Evolutionary conservation across 2,797 vertebrate species (phyloP), one percentile per base, ranked within the genome.

Genomic region (Crax fasciolata): DNA sequence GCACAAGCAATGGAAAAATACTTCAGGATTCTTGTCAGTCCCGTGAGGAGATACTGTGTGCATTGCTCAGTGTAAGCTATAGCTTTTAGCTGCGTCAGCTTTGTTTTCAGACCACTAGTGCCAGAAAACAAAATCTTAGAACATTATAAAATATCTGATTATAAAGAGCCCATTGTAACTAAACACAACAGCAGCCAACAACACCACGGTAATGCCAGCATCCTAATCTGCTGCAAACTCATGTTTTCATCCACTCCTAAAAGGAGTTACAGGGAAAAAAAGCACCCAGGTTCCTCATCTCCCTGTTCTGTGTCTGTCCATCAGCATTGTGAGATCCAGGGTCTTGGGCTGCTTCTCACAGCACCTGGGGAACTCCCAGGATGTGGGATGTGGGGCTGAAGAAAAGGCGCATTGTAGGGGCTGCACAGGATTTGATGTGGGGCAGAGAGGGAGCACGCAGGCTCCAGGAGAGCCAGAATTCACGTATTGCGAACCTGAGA

Each of bases 1-100:
- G 32, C 73, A 92, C 32, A 63, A 86, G 74, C 86, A 77, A 28
- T 79, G 89, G 79, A 94, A 96, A 94, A 93, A 93, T 11, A 11
- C 70, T 81, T 93, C 59, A 6, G 39, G 51, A 91, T 94, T 94
- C 91, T 84, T 1, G 0, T 81, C 58, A 70, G 70, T n/a, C 44
- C 77, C 75, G 12, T 11, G 48, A 93, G 43, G 35, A 59, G 25
- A 57, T 84, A 72, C 46, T 74, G 48, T 65, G 21, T 73, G 55
- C 0, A 0, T 25, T 84, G 71, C 38, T 80, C 39, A 85, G 63
- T 32, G 79, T 66, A 71, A 93, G 71, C 52, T 61, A 74, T 15
- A 77, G 48, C 11, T 92, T 87, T 91, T 61, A 95, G 94, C 74
- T 94, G 38, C 11, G 35, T 61, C 82, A 49, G 76, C 73, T 90